Evolutionary conservation across 2,888 invertebrate species (phyloP), one percentile per base, ranked within the genome.

Genomic region (Melanophora roralis): DNA sequence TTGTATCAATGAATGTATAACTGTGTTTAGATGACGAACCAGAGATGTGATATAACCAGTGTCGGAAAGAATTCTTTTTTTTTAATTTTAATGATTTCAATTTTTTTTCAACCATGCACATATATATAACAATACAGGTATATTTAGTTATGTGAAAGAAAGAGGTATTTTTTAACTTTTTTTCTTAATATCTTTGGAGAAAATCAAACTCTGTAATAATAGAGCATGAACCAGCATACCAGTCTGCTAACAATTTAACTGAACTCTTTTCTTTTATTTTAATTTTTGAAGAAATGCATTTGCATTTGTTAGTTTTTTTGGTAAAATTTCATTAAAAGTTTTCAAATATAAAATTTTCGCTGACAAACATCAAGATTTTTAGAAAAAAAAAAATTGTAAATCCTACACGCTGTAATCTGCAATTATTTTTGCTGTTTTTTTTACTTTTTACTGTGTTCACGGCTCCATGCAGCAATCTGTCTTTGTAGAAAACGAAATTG

Each of bases 321-420:
- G 16, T 55, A 12, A 53, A 68, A 27, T 53, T 75, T 75, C 45
- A 55, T 62, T 64, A 55, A 43, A 76, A 76, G 40, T 68, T 68
- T 19, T 53, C 55, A 64, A 64, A 77, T 67, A 77, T 57, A 71
- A 69, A 59, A 64, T 71, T 65, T 71, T 71, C 49, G 62, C 76
- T 77, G 76, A 77, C 76, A 77, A 77, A 77, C 64, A 77, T 77
- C 69, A 77, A 77, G 76, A 57, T 69, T 57, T 49, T 7, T 45
- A 40, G 51, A 67, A 60, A 49, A 38, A 14, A 23, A 60, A 75
- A 75, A 51, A 64, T 36, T 1, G 49, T 69, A 69, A 71, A 71
- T 77, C 76, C 76, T 77, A 77, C 76, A 77, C 69, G 76, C 64
- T 77, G 76, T 71, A 77, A 64, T 77, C 69, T 77, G 64, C 76